Conservation (phyloP, 2,888 invertebrate species). For the Saturnia pavonia region DNA sequence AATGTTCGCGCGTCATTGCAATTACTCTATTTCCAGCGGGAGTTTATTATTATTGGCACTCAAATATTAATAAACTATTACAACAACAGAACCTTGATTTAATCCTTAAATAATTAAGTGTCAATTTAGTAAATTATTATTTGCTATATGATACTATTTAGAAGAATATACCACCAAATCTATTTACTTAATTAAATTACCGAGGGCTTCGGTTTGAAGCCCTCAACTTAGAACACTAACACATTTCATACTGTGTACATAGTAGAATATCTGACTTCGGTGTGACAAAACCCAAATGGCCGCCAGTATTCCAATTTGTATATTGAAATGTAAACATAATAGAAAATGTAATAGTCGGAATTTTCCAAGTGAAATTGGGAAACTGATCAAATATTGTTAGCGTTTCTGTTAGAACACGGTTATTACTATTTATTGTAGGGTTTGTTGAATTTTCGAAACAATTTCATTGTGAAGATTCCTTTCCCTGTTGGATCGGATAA, state of each 20-base stretch:
- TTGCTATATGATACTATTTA: no score
- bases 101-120: no score
- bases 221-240: neutral
- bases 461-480: neutral
- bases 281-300: conserved; percentile 10
- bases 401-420: neutral
- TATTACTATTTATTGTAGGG: conserved; percentile 11
- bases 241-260: neutral
- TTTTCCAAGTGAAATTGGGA: conserved; percentile 13
- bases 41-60: no score
- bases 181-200: neutral
- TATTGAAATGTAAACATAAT: conserved; percentile 14
- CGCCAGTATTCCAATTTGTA: conserved; percentile 10
- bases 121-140: no score
- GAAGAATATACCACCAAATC: no score
- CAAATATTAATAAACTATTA: no score
- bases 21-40: no score
- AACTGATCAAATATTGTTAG: conserved; percentile 14
- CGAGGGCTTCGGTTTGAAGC: no score
- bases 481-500: neutral
- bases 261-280: neutral
- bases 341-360: conserved; percentile 12
- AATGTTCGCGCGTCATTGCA: no score
- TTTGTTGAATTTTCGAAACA: conserved; percentile 12
- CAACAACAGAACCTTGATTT: no score